These are phyloP conservation scores for Crotalus helleri DNA, from an alignment of 2,113 vertebrate species.

Conservation along the genomic window DNA sequence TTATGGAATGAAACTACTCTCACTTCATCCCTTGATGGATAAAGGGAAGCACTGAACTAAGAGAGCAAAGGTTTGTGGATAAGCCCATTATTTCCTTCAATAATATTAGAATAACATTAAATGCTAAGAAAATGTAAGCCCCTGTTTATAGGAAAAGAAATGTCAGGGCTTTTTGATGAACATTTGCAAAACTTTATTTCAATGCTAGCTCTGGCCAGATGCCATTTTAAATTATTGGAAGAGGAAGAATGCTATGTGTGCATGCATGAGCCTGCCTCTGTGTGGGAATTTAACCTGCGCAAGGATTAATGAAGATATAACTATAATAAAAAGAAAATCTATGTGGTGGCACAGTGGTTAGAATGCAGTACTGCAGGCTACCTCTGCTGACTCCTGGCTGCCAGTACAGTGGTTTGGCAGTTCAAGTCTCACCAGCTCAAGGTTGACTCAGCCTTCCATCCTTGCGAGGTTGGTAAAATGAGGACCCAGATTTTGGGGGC, in stretches of 20 bases:
- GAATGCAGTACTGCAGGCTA: too few species aligned
- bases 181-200: background rate
- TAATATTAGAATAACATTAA: background rate
- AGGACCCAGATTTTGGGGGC: too few species aligned
- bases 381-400: too few species aligned
- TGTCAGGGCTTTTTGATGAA: background rate
- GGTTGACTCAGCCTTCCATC: too few species aligned
- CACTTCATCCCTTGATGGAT: background rate
- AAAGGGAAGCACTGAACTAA: background rate
- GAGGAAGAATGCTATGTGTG: background rate
- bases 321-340: background rate
- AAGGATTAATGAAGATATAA: background rate
- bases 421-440: too few species aligned
- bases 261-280: background rate
- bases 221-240: background rate
- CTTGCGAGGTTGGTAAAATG: too few species aligned
- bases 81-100: background rate
- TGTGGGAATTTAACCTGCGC: background rate
- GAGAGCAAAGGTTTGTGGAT: background rate
- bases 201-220: background rate
- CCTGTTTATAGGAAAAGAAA: background rate
- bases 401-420: too few species aligned
- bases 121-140: background rate
- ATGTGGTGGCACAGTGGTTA: too few species aligned
- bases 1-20: background rate